A percentile compares a stretch with the other conserved stretches of the same genome.
Conservation (phyloP, 1,140 invertebrate species). For the Nebria ingens region DNA sequence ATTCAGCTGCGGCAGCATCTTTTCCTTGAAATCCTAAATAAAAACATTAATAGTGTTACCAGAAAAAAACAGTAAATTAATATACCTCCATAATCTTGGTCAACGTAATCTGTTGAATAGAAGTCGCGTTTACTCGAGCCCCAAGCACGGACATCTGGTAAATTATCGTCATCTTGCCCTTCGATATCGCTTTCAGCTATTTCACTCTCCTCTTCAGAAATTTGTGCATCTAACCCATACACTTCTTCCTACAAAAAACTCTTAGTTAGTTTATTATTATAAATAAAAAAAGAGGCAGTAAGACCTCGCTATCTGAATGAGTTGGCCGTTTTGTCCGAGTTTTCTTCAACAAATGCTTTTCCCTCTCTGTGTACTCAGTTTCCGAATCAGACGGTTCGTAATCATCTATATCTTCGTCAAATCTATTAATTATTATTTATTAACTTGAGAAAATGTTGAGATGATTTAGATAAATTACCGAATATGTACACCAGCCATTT, state of each 20-base stretch:
- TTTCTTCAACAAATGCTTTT: constrained; percentile 51
- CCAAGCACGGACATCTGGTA: constrained; percentile 77
- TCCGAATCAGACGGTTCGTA: constrained; percentile 60
- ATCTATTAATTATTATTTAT: constrained; percentile 17
- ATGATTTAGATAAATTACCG: neutral
- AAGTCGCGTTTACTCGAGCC: constrained; percentile 67
- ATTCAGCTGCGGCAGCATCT: constrained; percentile 59
- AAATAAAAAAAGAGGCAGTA: constrained; percentile 5
- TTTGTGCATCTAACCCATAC: constrained; percentile 32
- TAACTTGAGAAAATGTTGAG: neutral
- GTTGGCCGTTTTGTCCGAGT: constrained; percentile 41
- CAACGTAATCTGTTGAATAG: constrained; percentile 81
- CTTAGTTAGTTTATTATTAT: neutral
- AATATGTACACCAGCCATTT: neutral
- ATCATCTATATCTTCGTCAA: constrained; percentile 26
- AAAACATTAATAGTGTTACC: constrained; percentile 3
- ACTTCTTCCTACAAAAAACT: constrained; percentile 32
- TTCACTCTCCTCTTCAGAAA: constrained; percentile 31
- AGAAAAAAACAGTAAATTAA: constrained; percentile 6
- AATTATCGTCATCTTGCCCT: constrained; percentile 50
- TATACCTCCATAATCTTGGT: constrained; percentile 64
- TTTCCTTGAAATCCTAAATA: constrained; percentile 48
- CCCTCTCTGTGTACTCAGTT: constrained; percentile 53
- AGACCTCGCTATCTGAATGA: constrained; percentile 47
- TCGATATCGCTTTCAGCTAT: constrained; percentile 61